Conservation (phyloP, 2,888 invertebrate genomes). For the Limnephilus lunatus region DNA sequence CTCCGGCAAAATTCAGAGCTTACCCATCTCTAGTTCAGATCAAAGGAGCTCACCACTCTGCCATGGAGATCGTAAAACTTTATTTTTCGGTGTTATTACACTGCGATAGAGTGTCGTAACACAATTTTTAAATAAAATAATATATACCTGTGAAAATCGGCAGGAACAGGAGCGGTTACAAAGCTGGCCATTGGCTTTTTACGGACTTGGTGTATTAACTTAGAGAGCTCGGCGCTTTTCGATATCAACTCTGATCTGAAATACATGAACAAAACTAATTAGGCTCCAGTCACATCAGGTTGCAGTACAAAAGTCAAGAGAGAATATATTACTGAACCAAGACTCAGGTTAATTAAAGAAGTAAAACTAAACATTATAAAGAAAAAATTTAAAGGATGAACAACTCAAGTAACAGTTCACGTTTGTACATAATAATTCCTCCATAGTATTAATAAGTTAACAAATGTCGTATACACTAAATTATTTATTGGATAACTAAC, state of each 20-base stretch:
- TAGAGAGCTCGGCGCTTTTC: conserved; percentile 87
- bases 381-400: background rate
- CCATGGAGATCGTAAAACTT: background rate
- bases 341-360: background rate
- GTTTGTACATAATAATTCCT: background rate
- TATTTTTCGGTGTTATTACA: background rate
- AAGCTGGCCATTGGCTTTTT: conserved; percentile 94
- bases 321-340: background rate
- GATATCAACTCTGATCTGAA: conserved; percentile 87
- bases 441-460: background rate
- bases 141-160: conserved; percentile 90
- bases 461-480: no score
- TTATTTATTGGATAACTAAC: no score
- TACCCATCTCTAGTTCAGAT: no score
- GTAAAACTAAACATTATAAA: background rate
- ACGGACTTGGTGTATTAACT: conserved; percentile 90
- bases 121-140: background rate
- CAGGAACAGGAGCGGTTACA: conserved; percentile 91
- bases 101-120: background rate
- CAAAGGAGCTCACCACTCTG: background rate
- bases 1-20: no score
- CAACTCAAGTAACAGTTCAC: background rate
- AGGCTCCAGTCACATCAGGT: background rate
- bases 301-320: background rate
- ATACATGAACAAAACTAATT: conserved; percentile 54